Percentiles rank a stretch among this genome's conserved stretches.
These are phyloP conservation scores for Tachina fera DNA, from an alignment of 2,888 invertebrate genomes.

Conservation along the genomic window DNA sequence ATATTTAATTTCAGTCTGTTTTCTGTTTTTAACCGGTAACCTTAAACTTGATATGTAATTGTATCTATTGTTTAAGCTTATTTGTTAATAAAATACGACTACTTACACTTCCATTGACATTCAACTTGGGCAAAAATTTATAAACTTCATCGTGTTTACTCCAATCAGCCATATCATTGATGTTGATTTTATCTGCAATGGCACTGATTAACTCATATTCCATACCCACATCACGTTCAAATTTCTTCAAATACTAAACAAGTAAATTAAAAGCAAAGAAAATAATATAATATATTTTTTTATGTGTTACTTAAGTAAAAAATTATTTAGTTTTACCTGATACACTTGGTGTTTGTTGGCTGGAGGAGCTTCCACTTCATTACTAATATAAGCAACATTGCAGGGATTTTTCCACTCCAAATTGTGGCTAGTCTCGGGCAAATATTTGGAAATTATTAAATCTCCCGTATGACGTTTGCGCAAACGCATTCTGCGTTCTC, in stretches of 20 bases:
- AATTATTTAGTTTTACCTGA: conserved; percentile 30
- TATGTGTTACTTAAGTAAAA: not conserved
- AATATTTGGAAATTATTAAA: conserved; percentile 67
- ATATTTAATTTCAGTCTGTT: conserved; percentile 41
- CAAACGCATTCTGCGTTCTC: conserved; percentile 65
- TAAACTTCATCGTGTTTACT: conserved; percentile 75
- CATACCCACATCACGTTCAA: conserved; percentile 68
- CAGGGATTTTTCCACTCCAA: conserved; percentile 81
- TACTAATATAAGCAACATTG: conserved; percentile 73
- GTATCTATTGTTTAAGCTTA: not conserved
- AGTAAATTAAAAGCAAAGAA: conserved; percentile 35
- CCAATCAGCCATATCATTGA: conserved; percentile 75
- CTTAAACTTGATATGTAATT: conserved; percentile 63
- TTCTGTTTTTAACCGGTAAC: conserved; percentile 9
- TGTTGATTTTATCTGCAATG: conserved; percentile 71
- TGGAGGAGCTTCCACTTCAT: conserved; percentile 31
- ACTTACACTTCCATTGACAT: conserved; percentile 57
- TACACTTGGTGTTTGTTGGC: conserved; percentile 28
- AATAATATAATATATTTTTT: not conserved
- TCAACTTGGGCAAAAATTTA: conserved; percentile 78
- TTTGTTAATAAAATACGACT: conserved; percentile 16
- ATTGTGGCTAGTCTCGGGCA: conserved; percentile 52
- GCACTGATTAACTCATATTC: conserved; percentile 67
- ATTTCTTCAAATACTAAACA: conserved; percentile 70
- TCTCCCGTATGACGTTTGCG: conserved; percentile 75